Conservation (phyloP, 2,113 vertebrate genomes). For the Paramormyrops kingsleyae region DNA sequence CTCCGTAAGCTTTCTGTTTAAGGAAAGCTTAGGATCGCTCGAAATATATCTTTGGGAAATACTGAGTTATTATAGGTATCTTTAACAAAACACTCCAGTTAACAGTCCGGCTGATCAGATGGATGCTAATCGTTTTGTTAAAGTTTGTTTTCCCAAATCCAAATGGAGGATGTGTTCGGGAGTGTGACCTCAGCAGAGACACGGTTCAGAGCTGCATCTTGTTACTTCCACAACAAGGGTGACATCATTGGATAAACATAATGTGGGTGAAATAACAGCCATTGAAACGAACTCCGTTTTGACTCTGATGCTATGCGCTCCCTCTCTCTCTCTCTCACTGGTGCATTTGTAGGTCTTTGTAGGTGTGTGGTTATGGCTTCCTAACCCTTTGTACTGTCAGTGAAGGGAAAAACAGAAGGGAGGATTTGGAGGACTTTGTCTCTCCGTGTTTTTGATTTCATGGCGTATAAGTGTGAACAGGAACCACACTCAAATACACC, state of each 20-base stretch:
- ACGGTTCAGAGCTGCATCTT: neutral
- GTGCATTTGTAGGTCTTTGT: neutral
- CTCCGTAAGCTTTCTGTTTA: neutral
- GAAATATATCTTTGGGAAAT: neutral
- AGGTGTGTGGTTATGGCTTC: constrained; percentile 4
- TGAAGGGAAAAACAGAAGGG: neutral
- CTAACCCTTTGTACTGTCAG: neutral
- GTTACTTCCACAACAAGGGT: constrained; percentile 30
- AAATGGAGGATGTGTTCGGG: neutral
- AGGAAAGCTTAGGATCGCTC: neutral
- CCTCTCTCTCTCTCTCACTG: constrained; percentile 18
- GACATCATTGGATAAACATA: constrained; percentile 40
- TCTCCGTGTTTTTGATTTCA: neutral
- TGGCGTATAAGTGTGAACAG: neutral
- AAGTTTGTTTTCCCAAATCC: neutral
- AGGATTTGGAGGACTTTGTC: neutral
- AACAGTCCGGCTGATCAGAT: neutral
- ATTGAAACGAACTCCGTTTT: constrained; percentile 11
- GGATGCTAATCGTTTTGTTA: constrained; percentile 5
- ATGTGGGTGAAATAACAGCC: constrained; percentile 20
- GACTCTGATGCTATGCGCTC: neutral
- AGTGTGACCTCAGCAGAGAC: neutral
- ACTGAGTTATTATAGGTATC: neutral
- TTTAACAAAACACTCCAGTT: neutral
- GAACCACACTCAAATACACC: neutral